A percentile compares a stretch with the other conserved stretches of the same genome.
Evolutionary conservation across 2,113 vertebrate species (phyloP).

Genomic region (Lamprologus speciosus): DNA sequence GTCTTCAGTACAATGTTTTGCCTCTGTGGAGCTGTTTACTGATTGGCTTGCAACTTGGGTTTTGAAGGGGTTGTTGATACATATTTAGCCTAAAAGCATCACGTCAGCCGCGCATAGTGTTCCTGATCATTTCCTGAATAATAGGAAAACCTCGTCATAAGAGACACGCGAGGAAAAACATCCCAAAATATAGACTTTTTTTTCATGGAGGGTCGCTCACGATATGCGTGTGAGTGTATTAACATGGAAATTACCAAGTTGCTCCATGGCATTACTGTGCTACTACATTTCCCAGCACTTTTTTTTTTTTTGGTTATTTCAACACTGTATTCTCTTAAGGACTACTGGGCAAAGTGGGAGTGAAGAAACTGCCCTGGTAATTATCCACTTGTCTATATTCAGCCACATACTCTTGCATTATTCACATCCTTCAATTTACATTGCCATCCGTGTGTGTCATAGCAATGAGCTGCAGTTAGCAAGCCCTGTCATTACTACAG

Average conservation of each 20-base stretch:
- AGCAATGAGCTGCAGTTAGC: conserved; percentile 62
- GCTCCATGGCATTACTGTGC: neutral
- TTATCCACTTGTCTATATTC: conserved; percentile 64
- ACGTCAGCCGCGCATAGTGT: neutral
- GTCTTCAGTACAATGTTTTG: conserved; percentile 28
- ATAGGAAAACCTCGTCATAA: neutral
- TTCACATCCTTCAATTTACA: conserved; percentile 65
- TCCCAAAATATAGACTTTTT: neutral
- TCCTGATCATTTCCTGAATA: neutral
- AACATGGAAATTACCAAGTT: neutral
- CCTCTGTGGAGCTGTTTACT: neutral
- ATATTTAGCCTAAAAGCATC: neutral
- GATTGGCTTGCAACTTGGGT: neutral
- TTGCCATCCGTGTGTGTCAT: conserved; percentile 51
- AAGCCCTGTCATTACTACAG: conserved; percentile 58
- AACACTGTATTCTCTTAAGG: conserved; percentile 26
- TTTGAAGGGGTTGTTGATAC: neutral
- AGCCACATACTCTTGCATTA: conserved; percentile 60
- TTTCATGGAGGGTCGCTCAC: neutral
- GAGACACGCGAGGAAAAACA: neutral
- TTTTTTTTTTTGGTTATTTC: neutral
- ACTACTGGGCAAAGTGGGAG: conserved; percentile 45
- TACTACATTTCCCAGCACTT: neutral
- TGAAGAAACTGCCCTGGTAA: conserved; percentile 50
- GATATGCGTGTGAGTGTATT: neutral